These are phyloP conservation scores for Scaptomyza polygonia DNA, from an alignment of 2,888 invertebrate species.

Conservation along the genomic window DNA sequence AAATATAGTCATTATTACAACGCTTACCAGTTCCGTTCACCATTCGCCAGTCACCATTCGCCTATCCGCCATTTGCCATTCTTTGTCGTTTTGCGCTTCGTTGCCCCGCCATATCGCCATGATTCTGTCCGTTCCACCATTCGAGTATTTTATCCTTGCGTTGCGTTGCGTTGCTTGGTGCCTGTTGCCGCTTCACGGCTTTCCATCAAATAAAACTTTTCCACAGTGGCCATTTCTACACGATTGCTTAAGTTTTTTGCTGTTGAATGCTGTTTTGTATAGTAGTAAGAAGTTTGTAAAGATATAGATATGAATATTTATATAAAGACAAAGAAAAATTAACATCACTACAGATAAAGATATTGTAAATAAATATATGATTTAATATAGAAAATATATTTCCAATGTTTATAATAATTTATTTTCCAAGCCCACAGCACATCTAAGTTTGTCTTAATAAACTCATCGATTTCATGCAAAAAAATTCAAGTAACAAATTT, in stretches of 20 bases:
- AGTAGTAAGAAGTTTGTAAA: background rate
- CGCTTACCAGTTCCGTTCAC: constrained; percentile 37
- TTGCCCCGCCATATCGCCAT: constrained; percentile 29
- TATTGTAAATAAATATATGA: background rate
- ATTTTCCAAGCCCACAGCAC: no score
- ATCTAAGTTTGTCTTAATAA: no score
- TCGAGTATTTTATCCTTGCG: constrained; percentile 32
- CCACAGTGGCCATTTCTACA: constrained; percentile 14
- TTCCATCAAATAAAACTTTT: constrained; percentile 50
- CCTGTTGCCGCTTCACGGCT: constrained; percentile 43
- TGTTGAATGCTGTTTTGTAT: background rate
- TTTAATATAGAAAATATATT: no score
- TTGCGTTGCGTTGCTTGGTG: constrained; percentile 23
- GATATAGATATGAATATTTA: background rate
- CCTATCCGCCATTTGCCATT: constrained; percentile 27
- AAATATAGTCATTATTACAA: constrained; percentile 73
- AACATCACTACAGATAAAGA: background rate
- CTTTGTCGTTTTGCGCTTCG: constrained; percentile 52
- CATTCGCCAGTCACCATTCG: constrained; percentile 19
- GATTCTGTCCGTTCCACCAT: constrained; percentile 27
- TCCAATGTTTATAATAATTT: no score
- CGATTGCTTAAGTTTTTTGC: constrained; percentile 42
- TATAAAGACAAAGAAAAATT: background rate
- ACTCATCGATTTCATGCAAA: no score
- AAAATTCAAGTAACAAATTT: background rate